Conservation (phyloP, 92 coral and sea anemone species). For the Chrysogorgia sp. region DNA sequence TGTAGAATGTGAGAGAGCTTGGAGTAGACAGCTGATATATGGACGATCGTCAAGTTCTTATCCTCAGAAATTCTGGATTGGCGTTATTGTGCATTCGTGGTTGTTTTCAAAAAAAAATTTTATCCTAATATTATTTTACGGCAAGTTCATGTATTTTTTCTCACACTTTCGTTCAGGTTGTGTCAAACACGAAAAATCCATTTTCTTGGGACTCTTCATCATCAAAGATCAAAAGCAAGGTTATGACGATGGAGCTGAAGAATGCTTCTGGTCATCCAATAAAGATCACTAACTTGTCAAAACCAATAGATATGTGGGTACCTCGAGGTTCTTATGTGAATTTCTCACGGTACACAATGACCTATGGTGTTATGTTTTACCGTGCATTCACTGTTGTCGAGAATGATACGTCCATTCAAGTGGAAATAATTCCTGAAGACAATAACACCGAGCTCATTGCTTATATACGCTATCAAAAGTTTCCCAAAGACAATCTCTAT, state of each 20-base stretch:
- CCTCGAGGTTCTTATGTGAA: slow-evolving; percentile 53
- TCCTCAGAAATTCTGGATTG: too few species aligned
- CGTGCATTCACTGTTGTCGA: slow-evolving; percentile 59
- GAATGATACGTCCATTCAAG: slow-evolving; percentile 71
- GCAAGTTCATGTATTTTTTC: not conserved
- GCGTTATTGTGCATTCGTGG: not conserved
- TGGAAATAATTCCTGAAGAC: slow-evolving; percentile 58
- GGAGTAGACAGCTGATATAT: too few species aligned
- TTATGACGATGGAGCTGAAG: slow-evolving; percentile 63
- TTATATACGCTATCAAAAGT: slow-evolving; percentile 47
- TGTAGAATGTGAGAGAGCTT: too few species aligned
- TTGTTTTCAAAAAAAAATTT: not conserved
- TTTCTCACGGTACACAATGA: slow-evolving; percentile 33
- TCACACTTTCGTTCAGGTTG: slow-evolving; percentile 27
- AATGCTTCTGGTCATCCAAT: slow-evolving; percentile 61
- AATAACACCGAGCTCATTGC: slow-evolving; percentile 63
- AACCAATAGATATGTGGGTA: slow-evolving; percentile 61
- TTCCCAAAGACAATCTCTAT: slow-evolving; percentile 53
- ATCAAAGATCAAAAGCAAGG: slow-evolving; percentile 59
- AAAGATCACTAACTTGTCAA: slow-evolving; percentile 51
- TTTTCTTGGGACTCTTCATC: slow-evolving; percentile 69
- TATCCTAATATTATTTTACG: too few species aligned
- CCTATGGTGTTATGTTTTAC: slow-evolving; percentile 55
- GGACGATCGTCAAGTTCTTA: too few species aligned
- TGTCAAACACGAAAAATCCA: slow-evolving; percentile 32